These are phyloP conservation scores for Drosophila pseudoobscura DNA, from an alignment of 1,140 invertebrate genomes.

Conservation along the genomic window DNA sequence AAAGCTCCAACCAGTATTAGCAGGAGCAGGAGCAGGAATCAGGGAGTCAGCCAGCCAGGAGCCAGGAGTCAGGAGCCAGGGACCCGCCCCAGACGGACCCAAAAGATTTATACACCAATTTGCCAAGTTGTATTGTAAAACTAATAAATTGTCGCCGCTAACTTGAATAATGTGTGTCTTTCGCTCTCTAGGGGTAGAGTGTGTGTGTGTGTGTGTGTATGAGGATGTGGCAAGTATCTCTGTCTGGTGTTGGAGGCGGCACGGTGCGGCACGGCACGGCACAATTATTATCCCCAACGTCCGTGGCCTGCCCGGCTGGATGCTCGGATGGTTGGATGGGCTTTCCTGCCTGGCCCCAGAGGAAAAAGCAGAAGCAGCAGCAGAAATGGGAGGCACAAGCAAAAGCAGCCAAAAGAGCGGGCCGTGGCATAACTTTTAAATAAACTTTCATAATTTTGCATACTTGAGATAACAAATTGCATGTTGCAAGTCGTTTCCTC, in stretches of 20 bases:
- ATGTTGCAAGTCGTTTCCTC: conserved; percentile 69
- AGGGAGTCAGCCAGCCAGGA: background rate
- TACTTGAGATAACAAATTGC: conserved; percentile 80
- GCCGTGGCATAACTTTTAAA: conserved; percentile 74
- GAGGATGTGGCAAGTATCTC: conserved; percentile 25
- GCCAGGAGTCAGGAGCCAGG: background rate
- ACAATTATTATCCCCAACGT: conserved; percentile 72
- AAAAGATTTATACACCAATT: conserved; percentile 73
- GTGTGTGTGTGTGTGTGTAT: conserved; percentile 16
- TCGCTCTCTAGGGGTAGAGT: background rate
- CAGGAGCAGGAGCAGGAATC: conserved; percentile 4
- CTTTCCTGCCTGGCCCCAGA: conserved; percentile 30
- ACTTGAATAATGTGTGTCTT: conserved; percentile 65
- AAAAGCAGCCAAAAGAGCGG: conserved; percentile 54
- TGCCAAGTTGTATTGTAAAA: conserved; percentile 78
- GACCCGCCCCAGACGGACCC: conserved; percentile 24
- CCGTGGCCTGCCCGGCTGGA: conserved; percentile 48
- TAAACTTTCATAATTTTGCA: conserved; percentile 80
- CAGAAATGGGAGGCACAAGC: too few relatives aligned
- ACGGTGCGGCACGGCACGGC: background rate
- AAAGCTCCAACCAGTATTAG: too few relatives aligned
- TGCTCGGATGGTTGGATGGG: conserved; percentile 13
- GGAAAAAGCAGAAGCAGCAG: too few relatives aligned
- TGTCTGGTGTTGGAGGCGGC: conserved; percentile 37
- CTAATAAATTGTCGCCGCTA: conserved; percentile 77